phyloP scores from a whole-genome alignment of 2,888 invertebrate species.

The Apodemia mormo region DNA sequence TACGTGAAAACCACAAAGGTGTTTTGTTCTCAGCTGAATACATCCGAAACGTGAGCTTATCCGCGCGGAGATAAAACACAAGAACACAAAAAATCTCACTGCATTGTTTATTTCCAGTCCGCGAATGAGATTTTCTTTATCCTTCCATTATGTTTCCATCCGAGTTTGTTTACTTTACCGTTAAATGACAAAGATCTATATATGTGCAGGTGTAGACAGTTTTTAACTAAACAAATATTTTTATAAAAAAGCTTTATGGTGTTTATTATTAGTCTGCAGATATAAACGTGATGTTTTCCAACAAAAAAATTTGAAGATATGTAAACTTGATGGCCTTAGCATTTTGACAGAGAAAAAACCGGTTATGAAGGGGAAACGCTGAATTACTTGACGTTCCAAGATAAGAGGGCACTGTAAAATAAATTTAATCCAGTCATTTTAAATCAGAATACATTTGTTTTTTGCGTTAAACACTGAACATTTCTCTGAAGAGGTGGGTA shows the following conservation, averaged over 20 bases:
- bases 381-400: too few relatives aligned
- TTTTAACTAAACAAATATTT: not conserved
- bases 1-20: conserved; percentile 20
- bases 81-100: conserved; percentile 57
- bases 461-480: too few relatives aligned
- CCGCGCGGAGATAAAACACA: conserved; percentile 52
- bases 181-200: conserved; percentile 49
- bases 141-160: conserved; percentile 69
- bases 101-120: conserved; percentile 62
- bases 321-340: too few relatives aligned
- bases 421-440: too few relatives aligned
- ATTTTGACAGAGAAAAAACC: too few relatives aligned
- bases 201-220: not conserved
- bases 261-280: too few relatives aligned
- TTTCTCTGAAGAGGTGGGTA: not conserved
- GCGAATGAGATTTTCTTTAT: conserved; percentile 56
- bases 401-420: too few relatives aligned
- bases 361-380: too few relatives aligned
- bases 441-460: too few relatives aligned
- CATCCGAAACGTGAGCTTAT: conserved; percentile 46
- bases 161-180: conserved; percentile 68
- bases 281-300: too few relatives aligned
- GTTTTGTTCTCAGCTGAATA: conserved; percentile 38
- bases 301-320: too few relatives aligned
- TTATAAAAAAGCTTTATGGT: too few relatives aligned